These are phyloP conservation scores for Carposina sasakii DNA, from an alignment of 1,140 invertebrate species.

Conservation along the genomic window DNA sequence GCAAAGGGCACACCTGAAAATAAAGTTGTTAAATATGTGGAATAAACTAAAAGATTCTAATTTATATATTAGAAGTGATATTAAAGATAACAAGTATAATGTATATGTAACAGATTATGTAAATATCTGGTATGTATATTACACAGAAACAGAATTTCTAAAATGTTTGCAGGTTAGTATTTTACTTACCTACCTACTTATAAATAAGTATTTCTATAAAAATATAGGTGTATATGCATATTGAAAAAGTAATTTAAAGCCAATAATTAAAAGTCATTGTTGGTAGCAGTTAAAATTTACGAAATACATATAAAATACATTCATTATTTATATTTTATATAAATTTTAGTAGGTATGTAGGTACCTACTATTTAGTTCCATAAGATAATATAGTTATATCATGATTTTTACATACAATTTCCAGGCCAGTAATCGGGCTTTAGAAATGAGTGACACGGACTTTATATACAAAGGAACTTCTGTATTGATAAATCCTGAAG, in stretches of 20 bases:
- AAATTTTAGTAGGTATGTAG: no score
- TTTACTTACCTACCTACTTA: not conserved
- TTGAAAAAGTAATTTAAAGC: no score
- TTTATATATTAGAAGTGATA: no score
- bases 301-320: not conserved
- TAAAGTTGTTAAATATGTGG: no score
- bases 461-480: conserved; percentile 34
- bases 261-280: conserved; percentile 15
- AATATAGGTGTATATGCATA: no score
- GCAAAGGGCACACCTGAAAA: no score
- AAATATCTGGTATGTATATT: conserved; percentile 17
- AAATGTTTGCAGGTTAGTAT: conserved; percentile 20
- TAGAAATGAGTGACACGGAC: conserved; percentile 37
- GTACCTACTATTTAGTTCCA: no score
- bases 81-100: no score
- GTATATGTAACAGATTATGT: conserved; percentile 29
- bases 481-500: conserved; percentile 30
- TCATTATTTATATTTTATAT: no score
- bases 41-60: no score
- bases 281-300: not conserved
- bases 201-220: conserved; percentile 16
- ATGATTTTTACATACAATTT: conserved; percentile 12
- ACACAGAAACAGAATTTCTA: conserved; percentile 20
- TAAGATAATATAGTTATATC: conserved; percentile 4
- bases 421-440: conserved; percentile 40